A percentile compares a stretch with the other conserved stretches of the same genome.
phyloP scores from a whole-genome alignment of 53 echinoderm and acorn worm genomes.

The Hippasteria phrygiana region DNA sequence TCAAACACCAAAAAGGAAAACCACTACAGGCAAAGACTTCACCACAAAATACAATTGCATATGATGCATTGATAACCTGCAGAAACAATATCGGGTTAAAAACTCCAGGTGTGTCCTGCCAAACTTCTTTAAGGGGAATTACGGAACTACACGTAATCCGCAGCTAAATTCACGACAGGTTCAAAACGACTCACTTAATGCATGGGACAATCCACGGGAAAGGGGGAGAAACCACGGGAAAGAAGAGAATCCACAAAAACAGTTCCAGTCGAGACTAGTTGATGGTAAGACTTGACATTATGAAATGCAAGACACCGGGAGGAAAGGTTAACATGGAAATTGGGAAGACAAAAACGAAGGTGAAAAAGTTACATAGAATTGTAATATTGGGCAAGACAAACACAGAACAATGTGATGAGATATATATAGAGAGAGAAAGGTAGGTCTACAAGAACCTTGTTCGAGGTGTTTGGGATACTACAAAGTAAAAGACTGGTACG shows the following conservation, averaged over 20 bases:
- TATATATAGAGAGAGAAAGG: too few species aligned
- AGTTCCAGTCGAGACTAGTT: too few species aligned
- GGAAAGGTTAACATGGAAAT: not conserved
- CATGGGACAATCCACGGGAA: too few species aligned
- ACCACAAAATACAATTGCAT: conserved; percentile 44
- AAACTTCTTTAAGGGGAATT: not conserved
- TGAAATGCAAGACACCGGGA: not conserved
- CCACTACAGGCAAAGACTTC: not conserved
- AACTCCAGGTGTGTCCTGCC: not conserved
- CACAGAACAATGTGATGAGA: not conserved
- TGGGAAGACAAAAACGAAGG: not conserved
- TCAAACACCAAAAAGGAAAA: not conserved
- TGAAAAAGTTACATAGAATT: too few species aligned
- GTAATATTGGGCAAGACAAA: not conserved
- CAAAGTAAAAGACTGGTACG: not conserved
- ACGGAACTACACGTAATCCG: too few species aligned
- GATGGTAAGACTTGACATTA: not conserved
- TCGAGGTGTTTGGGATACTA: not conserved
- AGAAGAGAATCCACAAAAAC: too few species aligned
- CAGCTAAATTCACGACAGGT: not conserved
- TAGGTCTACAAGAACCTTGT: not conserved
- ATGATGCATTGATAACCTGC: conserved; percentile 19
- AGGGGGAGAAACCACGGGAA: too few species aligned
- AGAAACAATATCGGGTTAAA: not conserved
- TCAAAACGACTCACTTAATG: not conserved